phyloP scores from a whole-genome alignment of 2,888 invertebrate genomes.

The Eumacrocentrus americanus region DNA sequence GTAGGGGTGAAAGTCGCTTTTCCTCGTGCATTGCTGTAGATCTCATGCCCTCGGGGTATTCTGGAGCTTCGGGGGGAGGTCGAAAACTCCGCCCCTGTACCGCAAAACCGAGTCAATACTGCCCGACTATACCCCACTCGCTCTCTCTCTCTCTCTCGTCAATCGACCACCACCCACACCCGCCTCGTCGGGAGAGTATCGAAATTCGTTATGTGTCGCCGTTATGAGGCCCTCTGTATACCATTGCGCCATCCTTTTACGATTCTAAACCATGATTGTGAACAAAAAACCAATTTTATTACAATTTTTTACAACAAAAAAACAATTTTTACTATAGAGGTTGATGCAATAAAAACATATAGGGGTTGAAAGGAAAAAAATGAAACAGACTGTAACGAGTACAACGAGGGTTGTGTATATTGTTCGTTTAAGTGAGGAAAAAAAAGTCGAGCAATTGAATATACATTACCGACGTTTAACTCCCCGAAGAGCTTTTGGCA shows the following conservation, averaged over 20 bases:
- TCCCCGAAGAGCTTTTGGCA: conserved; percentile 58
- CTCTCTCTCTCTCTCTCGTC: conserved; percentile 29
- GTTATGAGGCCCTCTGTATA: neutral
- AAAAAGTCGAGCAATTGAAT: conserved; percentile 44
- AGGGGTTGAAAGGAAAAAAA: neutral
- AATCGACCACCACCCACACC: conserved; percentile 26
- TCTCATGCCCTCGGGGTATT: conserved; percentile 4
- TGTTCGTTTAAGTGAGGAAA: neutral
- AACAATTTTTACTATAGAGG: conserved; percentile 1
- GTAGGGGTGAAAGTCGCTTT: conserved; percentile 23
- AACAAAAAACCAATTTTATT: neutral
- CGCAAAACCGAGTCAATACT: conserved; percentile 59
- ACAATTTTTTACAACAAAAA: neutral
- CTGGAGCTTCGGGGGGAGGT: conserved; percentile 38
- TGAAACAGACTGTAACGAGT: neutral
- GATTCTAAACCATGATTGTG: no score
- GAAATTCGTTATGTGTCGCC: conserved; percentile 29
- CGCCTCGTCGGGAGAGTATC: conserved; percentile 24
- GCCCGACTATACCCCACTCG: conserved; percentile 39
- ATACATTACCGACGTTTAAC: conserved; percentile 51
- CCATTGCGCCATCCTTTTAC: neutral
- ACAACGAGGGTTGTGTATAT: neutral
- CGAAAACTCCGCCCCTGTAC: conserved; percentile 59
- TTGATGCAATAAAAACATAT: neutral
- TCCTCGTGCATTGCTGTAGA: conserved; percentile 13